Evolutionary conservation across 2,797 vertebrate species (phyloP).

Genomic region (Emydoidea blandingii): DNA sequence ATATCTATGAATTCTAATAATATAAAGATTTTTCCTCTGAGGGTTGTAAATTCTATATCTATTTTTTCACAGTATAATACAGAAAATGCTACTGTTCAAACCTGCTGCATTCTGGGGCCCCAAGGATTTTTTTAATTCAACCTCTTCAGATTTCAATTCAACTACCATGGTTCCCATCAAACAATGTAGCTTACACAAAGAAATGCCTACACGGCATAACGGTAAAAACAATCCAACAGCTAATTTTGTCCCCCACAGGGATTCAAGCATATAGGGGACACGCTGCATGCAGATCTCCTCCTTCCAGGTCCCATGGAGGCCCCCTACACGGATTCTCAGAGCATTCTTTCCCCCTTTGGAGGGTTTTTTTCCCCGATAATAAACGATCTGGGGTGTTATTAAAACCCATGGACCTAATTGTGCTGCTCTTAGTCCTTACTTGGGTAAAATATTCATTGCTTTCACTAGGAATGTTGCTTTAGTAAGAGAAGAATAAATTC

Average conservation of each 20-base stretch:
- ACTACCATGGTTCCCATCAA: accelerated
- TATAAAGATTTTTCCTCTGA: not conserved
- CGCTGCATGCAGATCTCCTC: not conserved
- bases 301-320: not conserved
- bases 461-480: not conserved
- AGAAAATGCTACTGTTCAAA: not conserved
- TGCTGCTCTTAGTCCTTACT: not conserved
- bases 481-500: not conserved
- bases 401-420: not conserved
- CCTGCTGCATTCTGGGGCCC: not conserved
- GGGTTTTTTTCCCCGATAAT: not conserved
- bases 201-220: not conserved
- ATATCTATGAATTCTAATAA: not conserved
- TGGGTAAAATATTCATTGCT: not conserved
- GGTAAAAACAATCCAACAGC: not conserved
- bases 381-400: not conserved
- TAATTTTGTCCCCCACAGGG: not conserved
- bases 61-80: not conserved
- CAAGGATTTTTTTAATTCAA: not conserved
- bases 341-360: not conserved
- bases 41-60: not conserved
- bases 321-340: not conserved
- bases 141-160: not conserved
- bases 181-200: not conserved
- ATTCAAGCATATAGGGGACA: not conserved